Percentiles rank a stretch among this genome's conserved stretches.
These are phyloP conservation scores for Eumaeus atala DNA, from an alignment of 1,140 invertebrate genomes.

Conservation along the genomic window DNA sequence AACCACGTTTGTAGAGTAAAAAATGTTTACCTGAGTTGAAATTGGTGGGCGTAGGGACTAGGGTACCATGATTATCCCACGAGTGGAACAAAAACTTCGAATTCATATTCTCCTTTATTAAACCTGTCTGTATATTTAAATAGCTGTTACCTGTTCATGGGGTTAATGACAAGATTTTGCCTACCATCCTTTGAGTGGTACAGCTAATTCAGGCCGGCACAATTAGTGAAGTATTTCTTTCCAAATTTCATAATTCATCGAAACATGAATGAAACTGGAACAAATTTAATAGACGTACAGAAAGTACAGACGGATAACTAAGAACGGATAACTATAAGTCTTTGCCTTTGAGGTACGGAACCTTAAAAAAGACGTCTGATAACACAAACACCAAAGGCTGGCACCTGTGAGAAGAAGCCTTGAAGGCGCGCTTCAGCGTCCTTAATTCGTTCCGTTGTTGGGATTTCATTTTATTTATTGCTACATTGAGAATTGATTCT, in stretches of 20 bases:
- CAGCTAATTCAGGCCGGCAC: no score
- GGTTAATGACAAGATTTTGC: no score
- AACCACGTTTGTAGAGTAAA: not conserved
- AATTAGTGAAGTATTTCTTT: no score
- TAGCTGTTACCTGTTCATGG: no score
- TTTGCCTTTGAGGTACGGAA: not conserved
- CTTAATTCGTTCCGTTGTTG: constrained; percentile 1
- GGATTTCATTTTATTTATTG: constrained; percentile 10
- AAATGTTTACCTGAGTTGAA: not conserved
- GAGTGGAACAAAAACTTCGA: not conserved
- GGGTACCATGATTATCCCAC: not conserved
- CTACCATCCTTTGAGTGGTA: no score
- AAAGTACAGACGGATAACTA: not conserved
- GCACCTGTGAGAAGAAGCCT: not conserved
- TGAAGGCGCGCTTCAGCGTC: not conserved
- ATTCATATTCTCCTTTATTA: not conserved
- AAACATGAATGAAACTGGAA: no score
- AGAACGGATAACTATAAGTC: not conserved
- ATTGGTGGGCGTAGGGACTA: constrained; percentile 5
- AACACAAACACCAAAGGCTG: not conserved
- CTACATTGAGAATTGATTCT: constrained; percentile 1
- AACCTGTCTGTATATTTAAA: not conserved
- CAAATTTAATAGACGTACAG: no score
- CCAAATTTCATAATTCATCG: no score
- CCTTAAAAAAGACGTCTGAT: not conserved